phyloP scores from a whole-genome alignment of 2,797 vertebrate species.

The Trichosurus vulpecula region DNA sequence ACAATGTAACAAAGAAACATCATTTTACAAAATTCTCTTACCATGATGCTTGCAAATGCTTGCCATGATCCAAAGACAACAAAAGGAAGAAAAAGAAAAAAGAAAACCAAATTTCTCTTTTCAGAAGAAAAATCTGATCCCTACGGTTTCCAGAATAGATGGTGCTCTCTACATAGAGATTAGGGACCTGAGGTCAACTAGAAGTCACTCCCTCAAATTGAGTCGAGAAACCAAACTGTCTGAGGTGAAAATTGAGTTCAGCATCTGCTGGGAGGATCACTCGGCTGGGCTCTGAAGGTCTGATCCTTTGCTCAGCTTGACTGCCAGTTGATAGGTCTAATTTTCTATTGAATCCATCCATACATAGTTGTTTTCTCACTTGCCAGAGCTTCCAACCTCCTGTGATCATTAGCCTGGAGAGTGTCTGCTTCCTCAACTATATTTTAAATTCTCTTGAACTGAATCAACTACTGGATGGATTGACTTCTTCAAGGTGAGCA shows the following conservation, averaged over 20 bases:
- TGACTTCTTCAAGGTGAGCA: not conserved
- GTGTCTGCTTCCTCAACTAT: not conserved
- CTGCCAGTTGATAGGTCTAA: not conserved
- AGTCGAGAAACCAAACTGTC: not conserved
- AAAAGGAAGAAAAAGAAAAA: not conserved
- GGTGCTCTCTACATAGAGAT: not conserved
- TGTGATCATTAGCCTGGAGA: not conserved
- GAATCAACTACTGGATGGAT: not conserved
- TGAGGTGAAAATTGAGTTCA: not conserved
- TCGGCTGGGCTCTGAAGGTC: not conserved
- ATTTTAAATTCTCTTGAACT: not conserved
- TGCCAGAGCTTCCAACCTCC: not conserved
- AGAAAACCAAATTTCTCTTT: not conserved
- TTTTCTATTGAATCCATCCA: not conserved
- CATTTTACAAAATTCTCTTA: not conserved
- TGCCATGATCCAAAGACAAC: not conserved
- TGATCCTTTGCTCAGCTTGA: not conserved
- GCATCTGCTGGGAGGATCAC: not conserved
- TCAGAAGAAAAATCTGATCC: not conserved
- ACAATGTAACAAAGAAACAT: not conserved
- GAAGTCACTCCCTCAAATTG: not conserved
- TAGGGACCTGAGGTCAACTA: not conserved
- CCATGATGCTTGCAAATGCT: not conserved
- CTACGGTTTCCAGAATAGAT: not conserved
- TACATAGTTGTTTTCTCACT: not conserved